A percentile compares a stretch with the other conserved stretches of the same genome.
phyloP scores from a whole-genome alignment of 1,140 invertebrate genomes.

The Brachionus manjavacas region DNA sequence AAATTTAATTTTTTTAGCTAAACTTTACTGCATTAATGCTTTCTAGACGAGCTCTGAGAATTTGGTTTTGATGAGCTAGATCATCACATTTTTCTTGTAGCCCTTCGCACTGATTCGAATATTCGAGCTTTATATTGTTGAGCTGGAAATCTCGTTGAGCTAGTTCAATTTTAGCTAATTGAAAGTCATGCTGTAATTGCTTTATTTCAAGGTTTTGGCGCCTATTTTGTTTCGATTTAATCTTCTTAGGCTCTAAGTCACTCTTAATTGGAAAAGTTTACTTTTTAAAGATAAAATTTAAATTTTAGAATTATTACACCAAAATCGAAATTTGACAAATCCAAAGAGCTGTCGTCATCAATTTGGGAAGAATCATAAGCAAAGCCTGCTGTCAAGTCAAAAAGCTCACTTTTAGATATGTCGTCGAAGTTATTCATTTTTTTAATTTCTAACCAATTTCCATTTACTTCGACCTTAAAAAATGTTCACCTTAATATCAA shows the following conservation, averaged over 20 bases:
- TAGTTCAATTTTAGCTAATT: conserved; percentile 57
- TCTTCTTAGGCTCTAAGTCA: background rate
- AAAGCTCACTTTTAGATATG: conserved; percentile 3
- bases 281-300: background rate
- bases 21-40: background rate
- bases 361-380: background rate
- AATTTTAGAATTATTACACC: background rate
- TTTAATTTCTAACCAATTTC: background rate
- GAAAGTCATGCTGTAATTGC: conserved; percentile 55
- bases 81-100: conserved; percentile 56
- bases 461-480: background rate
- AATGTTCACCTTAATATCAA: background rate
- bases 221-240: conserved; percentile 26
- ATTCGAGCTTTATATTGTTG: conserved; percentile 55
- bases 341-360: conserved; percentile 20
- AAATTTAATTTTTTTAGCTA: too few species aligned
- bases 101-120: conserved; percentile 53
- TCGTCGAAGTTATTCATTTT: conserved; percentile 13
- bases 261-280: background rate
- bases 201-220: conserved; percentile 50
- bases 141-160: conserved; percentile 54
- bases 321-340: conserved; percentile 26
- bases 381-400: background rate
- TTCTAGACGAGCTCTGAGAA: conserved; percentile 48
- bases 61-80: conserved; percentile 54